A percentile compares a stretch with the other conserved stretches of the same genome.
Conservation (phyloP, 2,797 vertebrate species). For the Gymnothorax javanicus region DNA sequence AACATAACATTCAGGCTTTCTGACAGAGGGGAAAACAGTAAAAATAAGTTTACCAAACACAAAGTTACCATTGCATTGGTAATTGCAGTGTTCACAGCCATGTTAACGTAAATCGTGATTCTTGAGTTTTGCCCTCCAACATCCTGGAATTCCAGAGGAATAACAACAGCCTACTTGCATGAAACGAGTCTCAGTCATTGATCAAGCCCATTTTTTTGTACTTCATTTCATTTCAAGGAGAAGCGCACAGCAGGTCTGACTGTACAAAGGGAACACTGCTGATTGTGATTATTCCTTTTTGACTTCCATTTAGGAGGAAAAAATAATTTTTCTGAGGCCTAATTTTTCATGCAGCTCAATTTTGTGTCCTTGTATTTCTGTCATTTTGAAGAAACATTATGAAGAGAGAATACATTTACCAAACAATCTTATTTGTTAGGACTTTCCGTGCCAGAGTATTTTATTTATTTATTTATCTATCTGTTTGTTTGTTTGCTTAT, state of each 20-base stretch:
- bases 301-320: background rate
- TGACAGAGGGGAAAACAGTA: background rate
- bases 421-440: no score
- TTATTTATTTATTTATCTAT: no score
- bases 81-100: background rate
- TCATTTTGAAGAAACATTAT: background rate
- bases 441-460: no score
- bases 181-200: background rate
- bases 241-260: background rate
- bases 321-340: background rate
- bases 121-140: background rate
- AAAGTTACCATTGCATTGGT: background rate
- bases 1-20: background rate
- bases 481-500: no score
- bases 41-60: background rate
- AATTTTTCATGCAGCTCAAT: background rate
- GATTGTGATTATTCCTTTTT: background rate
- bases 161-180: background rate
- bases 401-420: background rate
- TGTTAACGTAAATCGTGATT: background rate
- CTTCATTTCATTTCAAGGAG: background rate
- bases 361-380: background rate
- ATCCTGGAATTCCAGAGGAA: background rate
- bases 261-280: background rate
- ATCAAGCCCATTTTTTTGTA: background rate